Base-by-base conservation (phyloP, 2,797 vertebrate genomes). In the Esox masquinongy region DNA sequence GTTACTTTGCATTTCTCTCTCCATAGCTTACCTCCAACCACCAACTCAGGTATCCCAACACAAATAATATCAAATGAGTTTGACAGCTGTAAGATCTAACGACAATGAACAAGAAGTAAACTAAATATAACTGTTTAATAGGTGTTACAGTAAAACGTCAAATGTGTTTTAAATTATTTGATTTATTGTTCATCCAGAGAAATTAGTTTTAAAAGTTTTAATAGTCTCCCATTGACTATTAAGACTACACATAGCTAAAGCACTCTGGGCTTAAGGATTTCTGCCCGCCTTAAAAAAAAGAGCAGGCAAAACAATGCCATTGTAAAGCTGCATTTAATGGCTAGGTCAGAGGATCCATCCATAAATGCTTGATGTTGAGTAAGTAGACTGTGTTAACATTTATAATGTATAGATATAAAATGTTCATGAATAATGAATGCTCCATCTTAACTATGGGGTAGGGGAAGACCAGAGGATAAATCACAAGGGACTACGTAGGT, bases 361-460 rank as follows among this genome's bases (percentile, higher is more conserved):
- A 78, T 79, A 31, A 74, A 81, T 78, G 78, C 53, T 39, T 7
- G 7, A 17, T 56, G 53, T 36, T 53, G 72, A 31, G 34, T 24
- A 61, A 31, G 34, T 24, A 61, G 56, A 61, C 43, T 36, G 24
- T 75, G 73, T 84, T 84, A 77, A 72, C 79, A 85, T 92, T 76
- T 81, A 87, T 85, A 84, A 88, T 79, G 82, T 72, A 85, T 76
- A 72, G 70, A 77, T 83, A 34, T 79, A 78, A 85, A 80, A 85
- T 66, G 75, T 74, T 75, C 34, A 71, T 84, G 72, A 85, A 83
- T 81, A 83, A 81, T 86, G 43, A 80, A 89, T 74, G 77, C 34
- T 26, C 61, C 24, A 47, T 74, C 69, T 75, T 24, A 63, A 70
- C 73, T 75, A 29, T 63, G 68, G 69, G 59, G 59, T 59, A 61